Base-by-base conservation (phyloP, 2,113 vertebrate species). In the Ceratotherium simum region DNA sequence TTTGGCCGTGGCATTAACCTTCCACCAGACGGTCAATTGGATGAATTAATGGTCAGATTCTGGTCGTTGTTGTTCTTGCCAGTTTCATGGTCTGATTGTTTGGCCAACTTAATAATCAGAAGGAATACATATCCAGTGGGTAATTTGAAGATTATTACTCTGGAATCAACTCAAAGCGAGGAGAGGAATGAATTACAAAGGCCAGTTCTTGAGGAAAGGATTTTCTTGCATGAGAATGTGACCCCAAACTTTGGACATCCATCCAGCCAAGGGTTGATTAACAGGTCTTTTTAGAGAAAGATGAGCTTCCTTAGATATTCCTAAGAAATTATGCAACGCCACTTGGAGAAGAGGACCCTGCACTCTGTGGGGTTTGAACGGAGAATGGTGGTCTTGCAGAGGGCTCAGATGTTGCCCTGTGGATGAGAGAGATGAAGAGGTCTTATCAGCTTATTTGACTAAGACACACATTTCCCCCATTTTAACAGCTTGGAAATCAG, bases 401-500 rank as follows among this genome's bases (percentile, higher is more conserved):
- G 23, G 62, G 56, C 29, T 83, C 60, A 39, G 42, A 42, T 79
- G 42, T 20, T 36, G n/a, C 72, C n/a, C 46, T 73, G 27, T 42
- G 72, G 60, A 36, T 58, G 39, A 72, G 21, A 39, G 36, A 58
- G n/a, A 36, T 14, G 27, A n/a, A 46, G 18, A 58, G 48, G 27
- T 67, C 56, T 84, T 31, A 23, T 67, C 27, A 42, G 42, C 39
- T 72, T 88, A 31, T 48, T 80, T 81, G 64, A 75, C 39, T 42
- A 72, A 46, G 27, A 89, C 62, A 51, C 11, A 75, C 4, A 36
- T 64, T 65, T 39, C n/a, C 4, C 25, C 11, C n/a, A 36, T 62
- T 83, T 82, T 88, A 64, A 75, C 39, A 42, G 75, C 82, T 94
- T 80, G 58, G 48, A 58, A 83, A 76, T 73, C 64, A 69, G 79